Evolutionary conservation across 1,140 invertebrate species (phyloP).

Genomic region (Orius laevigatus): DNA sequence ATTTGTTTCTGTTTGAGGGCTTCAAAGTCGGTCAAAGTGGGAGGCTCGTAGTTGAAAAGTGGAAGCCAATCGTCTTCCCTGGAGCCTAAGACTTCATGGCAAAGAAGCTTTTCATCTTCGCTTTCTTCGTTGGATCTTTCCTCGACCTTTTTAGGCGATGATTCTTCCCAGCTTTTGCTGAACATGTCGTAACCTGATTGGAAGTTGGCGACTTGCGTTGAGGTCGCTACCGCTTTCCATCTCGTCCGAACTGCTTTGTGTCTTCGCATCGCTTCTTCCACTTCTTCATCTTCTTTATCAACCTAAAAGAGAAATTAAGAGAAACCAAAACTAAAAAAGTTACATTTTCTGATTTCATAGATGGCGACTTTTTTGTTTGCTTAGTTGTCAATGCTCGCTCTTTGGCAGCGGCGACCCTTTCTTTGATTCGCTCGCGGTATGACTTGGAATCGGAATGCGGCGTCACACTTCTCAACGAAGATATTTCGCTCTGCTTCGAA

Average conservation of each 20-base stretch:
- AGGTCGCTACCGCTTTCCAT: constrained; percentile 16
- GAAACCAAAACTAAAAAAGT: constrained; percentile 4
- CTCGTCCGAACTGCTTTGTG: constrained; percentile 20
- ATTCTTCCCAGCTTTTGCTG: constrained; percentile 21
- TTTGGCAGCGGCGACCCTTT: constrained; percentile 21
- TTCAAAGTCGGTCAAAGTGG: constrained; percentile 7
- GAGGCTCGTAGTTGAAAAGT: not conserved
- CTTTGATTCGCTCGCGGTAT: constrained; percentile 21
- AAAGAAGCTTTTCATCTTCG: constrained; percentile 13
- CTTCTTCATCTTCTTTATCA: constrained; percentile 21
- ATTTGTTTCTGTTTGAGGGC: constrained; percentile 7
- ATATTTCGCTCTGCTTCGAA: constrained; percentile 6
- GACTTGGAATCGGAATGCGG: constrained; percentile 21
- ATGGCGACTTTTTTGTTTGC: not conserved
- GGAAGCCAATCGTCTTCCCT: constrained; percentile 8
- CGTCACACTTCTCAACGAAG: constrained; percentile 13
- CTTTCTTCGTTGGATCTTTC: constrained; percentile 3
- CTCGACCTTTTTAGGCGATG: not conserved
- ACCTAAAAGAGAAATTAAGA: constrained; percentile 13
- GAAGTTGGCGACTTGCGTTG: constrained; percentile 15
- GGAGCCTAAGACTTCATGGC: constrained; percentile 8
- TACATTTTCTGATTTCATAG: not conserved
- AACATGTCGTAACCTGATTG: constrained; percentile 22
- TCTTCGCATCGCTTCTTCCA: constrained; percentile 21
- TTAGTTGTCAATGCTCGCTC: constrained; percentile 10